These are phyloP conservation scores for Troglohyphantes excavatus DNA, from an alignment of 2,888 invertebrate species.

Conservation along the genomic window DNA sequence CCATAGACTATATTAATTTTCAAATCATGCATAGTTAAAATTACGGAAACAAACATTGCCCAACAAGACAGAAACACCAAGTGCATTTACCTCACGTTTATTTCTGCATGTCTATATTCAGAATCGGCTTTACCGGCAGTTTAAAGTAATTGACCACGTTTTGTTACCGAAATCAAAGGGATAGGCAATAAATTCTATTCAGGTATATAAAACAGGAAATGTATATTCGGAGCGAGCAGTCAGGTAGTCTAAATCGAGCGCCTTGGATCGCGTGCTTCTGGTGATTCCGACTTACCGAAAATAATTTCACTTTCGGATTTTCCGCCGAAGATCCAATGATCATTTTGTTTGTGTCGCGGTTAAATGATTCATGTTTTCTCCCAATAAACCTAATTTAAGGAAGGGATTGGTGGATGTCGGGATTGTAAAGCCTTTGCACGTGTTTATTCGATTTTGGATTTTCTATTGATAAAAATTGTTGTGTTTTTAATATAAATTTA, in stretches of 20 bases:
- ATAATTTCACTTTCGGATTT: conserved; percentile 47
- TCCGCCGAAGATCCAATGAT: neutral
- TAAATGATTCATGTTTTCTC: conserved; percentile 24
- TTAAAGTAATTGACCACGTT: conserved; percentile 13
- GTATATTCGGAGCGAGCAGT: conserved; percentile 55
- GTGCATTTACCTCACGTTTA: neutral
- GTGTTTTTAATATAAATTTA: no score
- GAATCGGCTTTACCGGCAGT: neutral
- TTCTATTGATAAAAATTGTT: neutral
- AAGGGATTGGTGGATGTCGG: neutral
- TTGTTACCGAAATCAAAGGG: neutral
- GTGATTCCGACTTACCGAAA: neutral
- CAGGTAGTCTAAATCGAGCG: neutral
- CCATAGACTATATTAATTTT: no score
- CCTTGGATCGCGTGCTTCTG: conserved; percentile 12
- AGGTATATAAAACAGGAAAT: conserved; percentile 38
- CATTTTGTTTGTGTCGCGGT: conserved; percentile 19
- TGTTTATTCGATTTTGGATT: neutral
- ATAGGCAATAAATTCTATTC: conserved; percentile 2
- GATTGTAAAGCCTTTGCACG: neutral
- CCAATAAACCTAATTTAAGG: neutral
- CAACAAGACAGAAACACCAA: no score
- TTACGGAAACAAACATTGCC: no score
- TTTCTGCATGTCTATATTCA: neutral
- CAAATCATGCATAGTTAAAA: no score